A percentile compares a stretch with the other conserved stretches of the same genome.
Conservation (phyloP, 2,888 invertebrate genomes). For the Phortica okadai region DNA sequence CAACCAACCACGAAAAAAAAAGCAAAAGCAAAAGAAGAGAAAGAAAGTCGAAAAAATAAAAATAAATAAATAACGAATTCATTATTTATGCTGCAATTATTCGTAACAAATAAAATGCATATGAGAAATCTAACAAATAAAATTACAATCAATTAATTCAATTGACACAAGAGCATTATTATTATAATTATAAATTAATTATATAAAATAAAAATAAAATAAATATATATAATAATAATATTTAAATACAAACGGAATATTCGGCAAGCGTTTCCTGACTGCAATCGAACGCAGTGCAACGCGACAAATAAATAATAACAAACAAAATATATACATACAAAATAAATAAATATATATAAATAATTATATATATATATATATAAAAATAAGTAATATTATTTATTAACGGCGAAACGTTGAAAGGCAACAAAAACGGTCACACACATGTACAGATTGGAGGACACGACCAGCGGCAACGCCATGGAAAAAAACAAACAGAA, state of each 20-base stretch:
- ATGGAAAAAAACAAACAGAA: constrained; percentile 76
- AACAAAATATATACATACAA: neutral
- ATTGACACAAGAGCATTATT: constrained; percentile 35
- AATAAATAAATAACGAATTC: constrained; percentile 8
- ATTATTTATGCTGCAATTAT: too few relatives aligned
- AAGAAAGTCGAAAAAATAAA: constrained; percentile 17
- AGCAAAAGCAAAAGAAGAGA: constrained; percentile 35
- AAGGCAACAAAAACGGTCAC: constrained; percentile 47
- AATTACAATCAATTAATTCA: constrained; percentile 39
- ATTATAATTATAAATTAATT: too few relatives aligned
- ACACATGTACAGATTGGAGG: constrained; percentile 75
- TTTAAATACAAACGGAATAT: too few relatives aligned
- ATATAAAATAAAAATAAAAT: neutral
- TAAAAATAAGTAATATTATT: neutral
- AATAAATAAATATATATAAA: too few relatives aligned
- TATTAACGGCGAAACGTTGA: constrained; percentile 29
- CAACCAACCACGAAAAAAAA: constrained; percentile 21
- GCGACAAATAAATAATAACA: neutral
- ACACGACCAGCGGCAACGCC: constrained; percentile 73
- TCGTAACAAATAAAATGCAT: constrained; percentile 27
- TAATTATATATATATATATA: too few relatives aligned
- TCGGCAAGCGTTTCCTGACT: too few relatives aligned
- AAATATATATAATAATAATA: neutral
- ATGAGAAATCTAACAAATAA: constrained; percentile 32
- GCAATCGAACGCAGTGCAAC: too few relatives aligned